Base-by-base conservation (phyloP, 2,888 invertebrate species). In the Philopedon plagiatum region DNA sequence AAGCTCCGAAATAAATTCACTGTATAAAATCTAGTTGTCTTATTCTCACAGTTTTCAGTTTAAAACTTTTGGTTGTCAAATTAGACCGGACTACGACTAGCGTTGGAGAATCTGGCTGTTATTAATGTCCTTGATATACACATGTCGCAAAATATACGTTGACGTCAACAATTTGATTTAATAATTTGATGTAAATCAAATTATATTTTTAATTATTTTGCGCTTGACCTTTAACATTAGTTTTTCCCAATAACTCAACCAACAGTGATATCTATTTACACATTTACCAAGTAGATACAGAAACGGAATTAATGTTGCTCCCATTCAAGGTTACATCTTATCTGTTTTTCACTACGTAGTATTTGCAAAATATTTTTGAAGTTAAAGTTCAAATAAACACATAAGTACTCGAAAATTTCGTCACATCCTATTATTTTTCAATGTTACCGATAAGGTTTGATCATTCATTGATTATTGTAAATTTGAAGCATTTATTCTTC, bases 331-430 rank as follows among this genome's bases (percentile, higher is more conserved):
- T 11, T 29, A 54, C 9, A 29, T 29, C 51, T 54, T 54, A 54
- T 54, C 51, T 54, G 29, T 54, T 54, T 54, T 54, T 54, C 9
- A n/a, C 29, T 54, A 54, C 51, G 51, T 54, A 15, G 51, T 29
- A 29, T 54, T 54, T 54, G 51, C 51, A 29, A 54, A 54, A 54
- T 54, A 54, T 54, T 54, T 54, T 29, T 32, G 15, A 51, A 51
- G 51, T 51, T 26, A 51, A 51, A 26, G 64, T 51, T 51, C 64
- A 21, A 37, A 37, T 54, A 32, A 46, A 49, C 73, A 75, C 68
- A 67, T 72, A n/a, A n/a, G n/a, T n/a, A 76, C 75, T 66, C 67
- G 60, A 70, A 74, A 74, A 76, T 76, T 76, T 73, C 51, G 74
- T 69, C 69, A 64, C 49, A 54, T n/a, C n/a, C n/a, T n/a, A n/a